These are phyloP conservation scores for Cydia splendana DNA, from an alignment of 1,140 invertebrate species.

Conservation along the genomic window DNA sequence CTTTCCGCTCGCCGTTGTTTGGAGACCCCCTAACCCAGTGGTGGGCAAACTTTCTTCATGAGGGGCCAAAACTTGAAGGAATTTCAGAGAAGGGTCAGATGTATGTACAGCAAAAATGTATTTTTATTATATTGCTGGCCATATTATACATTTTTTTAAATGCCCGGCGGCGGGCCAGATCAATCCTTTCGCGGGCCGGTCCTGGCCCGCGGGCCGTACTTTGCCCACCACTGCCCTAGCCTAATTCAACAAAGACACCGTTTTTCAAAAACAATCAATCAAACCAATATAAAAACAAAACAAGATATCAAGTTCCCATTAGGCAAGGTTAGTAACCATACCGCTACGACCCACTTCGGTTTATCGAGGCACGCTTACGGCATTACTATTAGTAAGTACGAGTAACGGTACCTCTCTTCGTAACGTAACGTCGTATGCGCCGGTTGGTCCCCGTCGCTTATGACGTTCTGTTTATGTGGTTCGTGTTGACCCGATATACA, in stretches of 20 bases:
- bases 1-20: no score
- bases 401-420: conserved; percentile 42
- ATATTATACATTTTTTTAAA: no score
- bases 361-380: conserved; percentile 9
- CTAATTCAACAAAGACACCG: background rate
- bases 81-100: no score
- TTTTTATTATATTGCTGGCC: no score
- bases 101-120: no score
- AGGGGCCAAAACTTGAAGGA: no score
- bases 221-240: no score
- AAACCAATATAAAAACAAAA: background rate
- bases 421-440: background rate
- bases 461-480: background rate
- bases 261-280: background rate
- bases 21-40: no score
- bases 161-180: no score
- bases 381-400: conserved; percentile 38
- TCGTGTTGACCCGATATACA: conserved; percentile 23
- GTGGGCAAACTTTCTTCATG: no score
- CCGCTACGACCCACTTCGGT: conserved; percentile 2
- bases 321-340: conserved; percentile 18
- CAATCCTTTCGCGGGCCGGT: no score
- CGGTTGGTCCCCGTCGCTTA: background rate
- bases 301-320: background rate
- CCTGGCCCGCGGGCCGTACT: no score